Evolutionary conservation across 2,113 vertebrate genomes (phyloP), one percentile per base, ranked within the genome.

Genomic region (Monopterus albus): DNA sequence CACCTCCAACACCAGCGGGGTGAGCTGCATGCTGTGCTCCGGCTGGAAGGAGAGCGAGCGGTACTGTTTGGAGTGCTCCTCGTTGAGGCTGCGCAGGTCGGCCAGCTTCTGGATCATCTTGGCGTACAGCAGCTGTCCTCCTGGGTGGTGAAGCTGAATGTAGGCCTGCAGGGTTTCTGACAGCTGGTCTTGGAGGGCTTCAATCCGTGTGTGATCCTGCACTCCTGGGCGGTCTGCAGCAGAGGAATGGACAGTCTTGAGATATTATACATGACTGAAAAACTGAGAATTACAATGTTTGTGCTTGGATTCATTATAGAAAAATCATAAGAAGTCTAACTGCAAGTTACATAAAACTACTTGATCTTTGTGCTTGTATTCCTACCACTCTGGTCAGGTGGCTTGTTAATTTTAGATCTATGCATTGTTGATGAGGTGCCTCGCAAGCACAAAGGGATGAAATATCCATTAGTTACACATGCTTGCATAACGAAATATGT

Each of bases 101-200:
- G 97, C 96, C 75, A 99, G 90, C 82, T 99, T 99, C 91, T 99
- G 98, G 93, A 99, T 98, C 98, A 99, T 99, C 87, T 97, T 98
- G 81, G 97, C 95, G 0, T 99, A 99, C 21, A 97, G 94, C 75
- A 96, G 91, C 68, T 92, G 95, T 28, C 95, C 92, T 1, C 95
- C 95, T 0, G 96, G 95, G 87, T 97, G 98, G 64, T 95, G 88
- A 70, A 95, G 94, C 11, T 92, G 94, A 89, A 99, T 99, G 81
- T 98, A 99, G 47, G 94, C 96, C 91, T 98, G 97, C 75, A 99
- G 94, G 2, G 91, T 94, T 84, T 96, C 95, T 0, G 96, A 99
- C 50, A 99, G 90, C 2, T 82, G 90, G 79, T 99, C 97, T 86
- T 99, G 98, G 46, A 99, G 94, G 39, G 91, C 91, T 84, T 99